These are phyloP conservation scores for Eriocheir sinensis DNA, from an alignment of 1,140 invertebrate genomes.

Conservation along the genomic window DNA sequence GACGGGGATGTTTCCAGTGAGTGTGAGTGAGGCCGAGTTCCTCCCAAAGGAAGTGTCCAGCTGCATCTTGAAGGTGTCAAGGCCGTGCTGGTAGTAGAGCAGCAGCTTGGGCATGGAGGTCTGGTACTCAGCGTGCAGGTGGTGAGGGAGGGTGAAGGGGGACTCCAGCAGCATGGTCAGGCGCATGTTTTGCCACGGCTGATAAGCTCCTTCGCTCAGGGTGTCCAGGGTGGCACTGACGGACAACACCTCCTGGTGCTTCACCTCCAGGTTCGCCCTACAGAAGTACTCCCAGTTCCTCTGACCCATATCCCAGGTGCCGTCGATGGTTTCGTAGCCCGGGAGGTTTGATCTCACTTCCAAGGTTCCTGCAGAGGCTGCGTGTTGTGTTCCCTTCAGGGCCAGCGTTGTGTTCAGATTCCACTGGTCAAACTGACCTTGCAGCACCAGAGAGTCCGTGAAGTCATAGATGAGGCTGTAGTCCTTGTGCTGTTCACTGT, in stretches of 20 bases:
- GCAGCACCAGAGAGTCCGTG: slow-evolving; percentile 30
- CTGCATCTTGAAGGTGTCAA: slow-evolving; percentile 58
- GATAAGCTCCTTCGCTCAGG: neutral
- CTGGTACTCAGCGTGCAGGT: slow-evolving; percentile 50
- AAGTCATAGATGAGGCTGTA: slow-evolving; percentile 54
- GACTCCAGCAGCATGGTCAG: slow-evolving; percentile 52
- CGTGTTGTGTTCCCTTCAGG: neutral
- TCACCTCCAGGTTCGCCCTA: slow-evolving; percentile 37
- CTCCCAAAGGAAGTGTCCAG: slow-evolving; percentile 33
- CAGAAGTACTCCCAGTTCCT: slow-evolving; percentile 26
- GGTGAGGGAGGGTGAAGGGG: slow-evolving; percentile 62
- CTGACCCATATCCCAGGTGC: slow-evolving; percentile 49
- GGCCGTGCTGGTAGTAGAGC: slow-evolving; percentile 56
- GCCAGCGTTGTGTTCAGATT: slow-evolving; percentile 25
- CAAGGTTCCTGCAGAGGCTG: slow-evolving; percentile 45
- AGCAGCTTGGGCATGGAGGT: neutral
- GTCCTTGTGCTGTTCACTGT: neutral
- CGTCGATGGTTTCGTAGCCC: slow-evolving; percentile 50
- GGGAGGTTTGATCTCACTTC: slow-evolving; percentile 53
- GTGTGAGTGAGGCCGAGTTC: neutral
- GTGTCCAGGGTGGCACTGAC: neutral
- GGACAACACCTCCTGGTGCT: slow-evolving; percentile 1
- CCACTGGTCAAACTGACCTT: slow-evolving; percentile 59
- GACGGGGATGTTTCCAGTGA: slow-evolving; percentile 57
- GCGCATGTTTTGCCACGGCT: slow-evolving; percentile 25